Conservation (phyloP, 2,888 invertebrate species). For the Lobophora halterata region DNA sequence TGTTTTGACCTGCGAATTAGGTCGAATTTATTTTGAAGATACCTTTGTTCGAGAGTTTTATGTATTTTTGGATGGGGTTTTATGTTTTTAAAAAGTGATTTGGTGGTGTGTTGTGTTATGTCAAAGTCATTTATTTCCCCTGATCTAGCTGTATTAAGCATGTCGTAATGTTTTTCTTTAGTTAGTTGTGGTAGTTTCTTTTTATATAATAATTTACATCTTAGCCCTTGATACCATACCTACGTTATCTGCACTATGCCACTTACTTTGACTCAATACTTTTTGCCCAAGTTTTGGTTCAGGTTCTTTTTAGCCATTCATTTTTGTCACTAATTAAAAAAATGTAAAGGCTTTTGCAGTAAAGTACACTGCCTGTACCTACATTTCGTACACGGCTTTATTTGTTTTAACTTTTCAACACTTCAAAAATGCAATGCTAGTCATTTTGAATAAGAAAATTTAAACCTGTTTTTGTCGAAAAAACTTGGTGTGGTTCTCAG, state of each 20-base stretch:
- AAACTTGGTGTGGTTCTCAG: constrained; percentile 17
- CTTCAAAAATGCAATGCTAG: constrained; percentile 20
- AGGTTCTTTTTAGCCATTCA: too few relatives aligned
- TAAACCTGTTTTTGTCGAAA: constrained; percentile 18
- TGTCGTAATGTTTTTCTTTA: too few relatives aligned
- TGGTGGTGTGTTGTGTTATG: not conserved
- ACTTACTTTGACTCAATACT: too few relatives aligned
- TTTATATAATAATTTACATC: too few relatives aligned
- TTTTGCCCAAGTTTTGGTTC: too few relatives aligned
- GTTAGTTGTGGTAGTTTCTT: too few relatives aligned
- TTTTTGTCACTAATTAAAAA: too few relatives aligned
- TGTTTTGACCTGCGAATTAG: constrained; percentile 30
- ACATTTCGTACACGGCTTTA: constrained; percentile 13
- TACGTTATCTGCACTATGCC: too few relatives aligned
- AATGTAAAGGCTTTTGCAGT: not conserved
- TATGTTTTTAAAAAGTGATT: constrained; percentile 1
- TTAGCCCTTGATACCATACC: too few relatives aligned
- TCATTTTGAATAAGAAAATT: constrained; percentile 19
- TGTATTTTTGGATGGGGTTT: constrained; percentile 7
- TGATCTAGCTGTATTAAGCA: too few relatives aligned
- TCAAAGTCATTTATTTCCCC: too few relatives aligned
- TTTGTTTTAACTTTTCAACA: constrained; percentile 21
- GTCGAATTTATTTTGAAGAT: constrained; percentile 26
- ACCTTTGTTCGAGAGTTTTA: constrained; percentile 15
- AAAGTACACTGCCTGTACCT: constrained; percentile 14